Evolutionary conservation across 2,888 invertebrate genomes (phyloP).

Genomic region (Cerastis rubricosa): DNA sequence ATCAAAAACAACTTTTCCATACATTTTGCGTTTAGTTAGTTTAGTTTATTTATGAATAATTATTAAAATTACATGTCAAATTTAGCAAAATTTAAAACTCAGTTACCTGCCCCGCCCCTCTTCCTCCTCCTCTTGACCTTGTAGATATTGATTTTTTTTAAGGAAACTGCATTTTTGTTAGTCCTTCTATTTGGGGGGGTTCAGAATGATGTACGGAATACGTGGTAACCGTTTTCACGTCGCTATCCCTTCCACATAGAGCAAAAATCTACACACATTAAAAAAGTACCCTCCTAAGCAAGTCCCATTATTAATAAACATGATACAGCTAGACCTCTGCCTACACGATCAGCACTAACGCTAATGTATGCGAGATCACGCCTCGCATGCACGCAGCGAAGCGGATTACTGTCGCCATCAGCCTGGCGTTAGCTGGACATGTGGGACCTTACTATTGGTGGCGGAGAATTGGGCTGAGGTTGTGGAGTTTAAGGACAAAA

Average conservation of each 20-base stretch:
- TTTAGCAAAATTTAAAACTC: too few species aligned
- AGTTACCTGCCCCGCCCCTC: too few species aligned
- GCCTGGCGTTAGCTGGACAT: slow-evolving; percentile 37
- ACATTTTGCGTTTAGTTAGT: too few species aligned
- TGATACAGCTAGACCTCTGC: slow-evolving; percentile 42
- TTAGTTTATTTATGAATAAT: too few species aligned
- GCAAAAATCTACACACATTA: background rate
- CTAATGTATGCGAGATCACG: slow-evolving; percentile 70
- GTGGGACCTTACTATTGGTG: background rate
- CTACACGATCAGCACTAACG: slow-evolving; percentile 58
- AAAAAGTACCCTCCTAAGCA: slow-evolving; percentile 18
- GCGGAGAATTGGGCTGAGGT: background rate
- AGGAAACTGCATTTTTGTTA: too few species aligned
- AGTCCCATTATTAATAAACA: slow-evolving; percentile 57
- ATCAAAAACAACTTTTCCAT: too few species aligned
- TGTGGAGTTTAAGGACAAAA: background rate
- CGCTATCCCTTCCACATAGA: background rate
- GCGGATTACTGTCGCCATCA: slow-evolving; percentile 50
- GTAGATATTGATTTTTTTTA: too few species aligned
- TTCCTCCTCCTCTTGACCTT: too few species aligned
- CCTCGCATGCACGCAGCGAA: slow-evolving; percentile 51
- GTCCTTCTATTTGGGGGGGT: too few species aligned
- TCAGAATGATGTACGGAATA: too few species aligned
- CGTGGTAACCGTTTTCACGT: too few species aligned
- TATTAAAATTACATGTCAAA: too few species aligned